phyloP scores from a whole-genome alignment of 2,888 invertebrate genomes.

The Ennomos quercinarius region DNA sequence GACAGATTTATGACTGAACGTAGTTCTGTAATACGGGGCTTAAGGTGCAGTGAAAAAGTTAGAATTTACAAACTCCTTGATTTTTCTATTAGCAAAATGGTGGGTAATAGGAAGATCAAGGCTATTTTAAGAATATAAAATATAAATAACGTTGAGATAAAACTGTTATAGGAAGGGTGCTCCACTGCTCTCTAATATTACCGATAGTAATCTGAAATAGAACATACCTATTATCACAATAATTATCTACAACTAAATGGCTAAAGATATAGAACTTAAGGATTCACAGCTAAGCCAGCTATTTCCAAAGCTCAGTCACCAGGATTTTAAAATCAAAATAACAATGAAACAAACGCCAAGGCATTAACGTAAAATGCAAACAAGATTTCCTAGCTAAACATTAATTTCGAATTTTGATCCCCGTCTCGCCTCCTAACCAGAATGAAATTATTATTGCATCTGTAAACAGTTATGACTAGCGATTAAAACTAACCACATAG shows the following conservation, averaged over 20 bases:
- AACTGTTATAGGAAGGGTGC: too few relatives aligned
- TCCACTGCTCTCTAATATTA: too few relatives aligned
- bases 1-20: too few relatives aligned
- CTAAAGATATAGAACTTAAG: conserved; percentile 15
- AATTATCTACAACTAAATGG: conserved; percentile 5
- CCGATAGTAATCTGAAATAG: too few relatives aligned
- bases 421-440: conserved; percentile 59
- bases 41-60: too few relatives aligned
- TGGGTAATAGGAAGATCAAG: too few relatives aligned
- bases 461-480: conserved; percentile 77
- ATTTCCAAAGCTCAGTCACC: conserved; percentile 35
- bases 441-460: conserved; percentile 81
- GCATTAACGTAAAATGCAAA: conserved; percentile 62
- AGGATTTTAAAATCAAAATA: conserved; percentile 62
- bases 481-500: conserved; percentile 77
- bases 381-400: conserved; percentile 55
- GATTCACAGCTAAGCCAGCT: conserved; percentile 20
- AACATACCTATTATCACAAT: too few relatives aligned
- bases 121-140: too few relatives aligned
- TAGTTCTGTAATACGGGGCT: too few relatives aligned
- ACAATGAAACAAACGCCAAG: conserved; percentile 51
- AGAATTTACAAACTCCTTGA: too few relatives aligned
- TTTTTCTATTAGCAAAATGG: too few relatives aligned
- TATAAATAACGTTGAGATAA: too few relatives aligned
- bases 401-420: conserved; percentile 73